phyloP scores from a whole-genome alignment of 2,113 vertebrate species.

The Plecotus auritus region DNA sequence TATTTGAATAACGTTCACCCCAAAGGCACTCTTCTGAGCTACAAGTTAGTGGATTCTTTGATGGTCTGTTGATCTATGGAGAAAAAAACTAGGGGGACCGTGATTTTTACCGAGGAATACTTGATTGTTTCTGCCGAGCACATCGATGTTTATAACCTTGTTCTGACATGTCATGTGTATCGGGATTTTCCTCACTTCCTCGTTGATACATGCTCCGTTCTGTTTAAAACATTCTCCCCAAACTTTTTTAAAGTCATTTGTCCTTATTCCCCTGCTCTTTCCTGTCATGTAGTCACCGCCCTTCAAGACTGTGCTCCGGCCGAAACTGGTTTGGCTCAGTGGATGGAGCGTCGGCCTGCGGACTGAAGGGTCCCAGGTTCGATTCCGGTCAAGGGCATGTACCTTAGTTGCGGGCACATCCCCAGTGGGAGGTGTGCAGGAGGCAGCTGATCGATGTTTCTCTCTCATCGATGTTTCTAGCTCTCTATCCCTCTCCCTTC shows the following conservation, averaged over 20 bases:
- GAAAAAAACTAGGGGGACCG: not conserved
- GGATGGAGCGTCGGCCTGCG: too few species aligned
- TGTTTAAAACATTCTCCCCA: not conserved
- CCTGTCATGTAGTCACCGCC: not conserved
- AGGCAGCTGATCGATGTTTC: too few species aligned
- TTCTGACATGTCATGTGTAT: not conserved
- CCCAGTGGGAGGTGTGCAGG: too few species aligned
- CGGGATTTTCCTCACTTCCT: not conserved
- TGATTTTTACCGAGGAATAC: not conserved
- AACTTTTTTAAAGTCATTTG: not conserved
- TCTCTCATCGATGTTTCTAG: too few species aligned
- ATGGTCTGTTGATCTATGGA: not conserved
- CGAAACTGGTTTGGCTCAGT: too few species aligned
- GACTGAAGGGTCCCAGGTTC: too few species aligned
- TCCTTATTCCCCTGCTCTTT: not conserved
- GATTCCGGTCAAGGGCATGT: too few species aligned
- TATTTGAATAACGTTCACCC: slow-evolving; percentile 48
- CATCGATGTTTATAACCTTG: not conserved
- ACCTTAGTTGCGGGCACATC: too few species aligned
- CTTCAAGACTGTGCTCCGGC: not conserved
- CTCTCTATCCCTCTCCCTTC: too few species aligned
- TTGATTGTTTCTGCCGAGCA: not conserved
- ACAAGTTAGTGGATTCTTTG: not conserved
- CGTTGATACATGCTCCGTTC: not conserved
- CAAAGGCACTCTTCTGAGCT: slow-evolving; percentile 16